Percentiles rank a stretch among this genome's conserved stretches.
These are phyloP conservation scores for Eudemis profundana DNA, from an alignment of 2,888 invertebrate genomes.

Conservation along the genomic window DNA sequence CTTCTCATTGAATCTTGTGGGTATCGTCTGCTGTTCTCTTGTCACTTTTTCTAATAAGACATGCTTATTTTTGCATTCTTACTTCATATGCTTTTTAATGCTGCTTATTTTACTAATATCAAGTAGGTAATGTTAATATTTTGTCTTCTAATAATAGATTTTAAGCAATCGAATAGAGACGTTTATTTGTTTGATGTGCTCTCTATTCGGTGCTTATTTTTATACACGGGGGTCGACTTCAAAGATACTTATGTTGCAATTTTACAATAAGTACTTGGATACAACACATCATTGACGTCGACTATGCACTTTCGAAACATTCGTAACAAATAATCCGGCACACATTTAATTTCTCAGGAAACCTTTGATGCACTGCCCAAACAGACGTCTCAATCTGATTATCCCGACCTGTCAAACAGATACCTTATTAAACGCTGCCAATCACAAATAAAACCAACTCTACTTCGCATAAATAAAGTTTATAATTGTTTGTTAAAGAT, in stretches of 20 bases:
- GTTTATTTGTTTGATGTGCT: not conserved
- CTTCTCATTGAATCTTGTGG: not conserved
- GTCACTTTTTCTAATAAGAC: not conserved
- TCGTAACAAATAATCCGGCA: slow-evolving; percentile 37
- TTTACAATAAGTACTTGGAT: no score
- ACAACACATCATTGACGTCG: no score
- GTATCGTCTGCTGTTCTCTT: not conserved
- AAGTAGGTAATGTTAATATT: not conserved
- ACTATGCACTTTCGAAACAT: slow-evolving; percentile 9
- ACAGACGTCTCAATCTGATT: slow-evolving; percentile 67
- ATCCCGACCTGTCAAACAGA: slow-evolving; percentile 76
- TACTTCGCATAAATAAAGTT: slow-evolving; percentile 38
- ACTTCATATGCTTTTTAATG: not conserved
- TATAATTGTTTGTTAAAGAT: slow-evolving; percentile 23
- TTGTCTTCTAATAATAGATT: not conserved
- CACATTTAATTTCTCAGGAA: slow-evolving; percentile 50
- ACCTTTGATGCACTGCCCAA: slow-evolving; percentile 63
- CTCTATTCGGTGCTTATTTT: not conserved
- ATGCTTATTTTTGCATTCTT: no score
- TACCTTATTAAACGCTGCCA: slow-evolving; percentile 62
- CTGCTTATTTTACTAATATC: not conserved
- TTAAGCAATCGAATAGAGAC: not conserved
- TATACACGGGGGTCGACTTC: no score
- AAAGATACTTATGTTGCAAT: no score
- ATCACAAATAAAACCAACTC: slow-evolving; percentile 46